Percentiles rank a stretch among this genome's conserved stretches.
These are phyloP conservation scores for Pseudoips prasinana DNA, from an alignment of 2,888 invertebrate species.

Conservation along the genomic window DNA sequence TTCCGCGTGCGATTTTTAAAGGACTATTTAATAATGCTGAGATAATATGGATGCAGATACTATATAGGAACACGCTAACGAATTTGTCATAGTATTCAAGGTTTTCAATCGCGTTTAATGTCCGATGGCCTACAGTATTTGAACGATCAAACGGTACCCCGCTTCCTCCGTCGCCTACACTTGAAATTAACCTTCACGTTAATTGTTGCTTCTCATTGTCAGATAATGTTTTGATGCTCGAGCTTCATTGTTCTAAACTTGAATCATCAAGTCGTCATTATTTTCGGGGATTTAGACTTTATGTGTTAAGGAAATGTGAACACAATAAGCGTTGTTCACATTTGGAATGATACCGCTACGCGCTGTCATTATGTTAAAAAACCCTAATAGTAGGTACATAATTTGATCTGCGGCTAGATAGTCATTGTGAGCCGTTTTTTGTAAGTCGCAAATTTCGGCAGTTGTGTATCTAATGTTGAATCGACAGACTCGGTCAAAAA, in stretches of 20 bases:
- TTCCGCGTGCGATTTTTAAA: conserved; percentile 10
- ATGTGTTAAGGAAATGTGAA: conserved; percentile 30
- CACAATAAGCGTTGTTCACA: conserved; percentile 34
- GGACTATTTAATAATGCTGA: conserved; percentile 3
- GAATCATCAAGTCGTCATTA: conserved; percentile 27
- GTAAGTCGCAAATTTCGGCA: conserved; percentile 43
- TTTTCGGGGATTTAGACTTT: conserved; percentile 26
- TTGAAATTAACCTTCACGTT: conserved; percentile 33
- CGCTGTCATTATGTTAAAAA: conserved; percentile 38
- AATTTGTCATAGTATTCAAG: conserved; percentile 28
- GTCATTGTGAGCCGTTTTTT: conserved; percentile 57
- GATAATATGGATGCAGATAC: conserved; percentile 14
- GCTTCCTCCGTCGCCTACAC: conserved; percentile 43
- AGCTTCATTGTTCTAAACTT: conserved; percentile 38
- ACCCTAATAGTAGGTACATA: conserved; percentile 42
- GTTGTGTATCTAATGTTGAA: conserved; percentile 51
- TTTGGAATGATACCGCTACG: conserved; percentile 43
- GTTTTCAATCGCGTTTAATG: conserved; percentile 19
- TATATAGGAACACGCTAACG: conserved; percentile 10
- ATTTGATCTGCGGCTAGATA: conserved; percentile 54
- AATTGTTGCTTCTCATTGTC: conserved; percentile 47
- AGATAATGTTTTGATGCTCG: conserved; percentile 39
- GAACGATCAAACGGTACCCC: conserved; percentile 32
- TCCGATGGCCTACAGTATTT: conserved; percentile 14
- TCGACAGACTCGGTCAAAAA: conserved; percentile 46